Base-by-base conservation (phyloP, 2,113 vertebrate species). In the Stigmatopora nigra region DNA sequence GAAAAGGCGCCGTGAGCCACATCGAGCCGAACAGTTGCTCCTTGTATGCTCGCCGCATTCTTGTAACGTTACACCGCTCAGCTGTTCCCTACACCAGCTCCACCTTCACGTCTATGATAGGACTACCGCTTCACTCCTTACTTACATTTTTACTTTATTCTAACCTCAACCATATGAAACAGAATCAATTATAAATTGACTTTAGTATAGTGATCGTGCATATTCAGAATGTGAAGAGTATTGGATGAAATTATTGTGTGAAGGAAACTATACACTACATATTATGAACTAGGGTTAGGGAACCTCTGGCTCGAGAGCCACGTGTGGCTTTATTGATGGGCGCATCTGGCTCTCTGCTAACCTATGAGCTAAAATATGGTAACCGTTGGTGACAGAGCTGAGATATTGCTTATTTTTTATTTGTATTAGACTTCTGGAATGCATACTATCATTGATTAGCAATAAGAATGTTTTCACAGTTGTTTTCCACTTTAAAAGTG, bases 31-130 rank as follows among this genome's bases (percentile, higher is more conserved):
- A 87, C 82, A 86, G 76, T 73, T 46, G 59, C n/a, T 78, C 70
- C 38, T 68, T 70, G 86, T 84, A 79, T 89, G 60, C 72, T 71
- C 64, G 0, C 63, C 41, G 70, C 78, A 78, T 85, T 84, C 80
- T 81, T 73, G 84, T 83, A 88, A 87, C 81, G 65, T 80, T 72
- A 89, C 72, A 86, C 87, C 78, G 3, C 72, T 85, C 87, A 87
- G 87, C 86, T 89, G 87, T 82, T 84, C 76, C 65, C 69, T 64
- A 51, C 15, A 64, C 70, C 71, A 71, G 47, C 58, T 68, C 69
- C 58, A 60, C 17, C 58, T 19, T 31, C 58, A 45, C 13, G 1
- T 31, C 13, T 19, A 22, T 3, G 59, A 61, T 38, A 45, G 59
- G 41, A 45, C 59, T 45, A 13, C 19, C 38, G 20, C 41, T 61